Conservation (phyloP, 2,888 invertebrate genomes). For the Tenodera sinensis region DNA sequence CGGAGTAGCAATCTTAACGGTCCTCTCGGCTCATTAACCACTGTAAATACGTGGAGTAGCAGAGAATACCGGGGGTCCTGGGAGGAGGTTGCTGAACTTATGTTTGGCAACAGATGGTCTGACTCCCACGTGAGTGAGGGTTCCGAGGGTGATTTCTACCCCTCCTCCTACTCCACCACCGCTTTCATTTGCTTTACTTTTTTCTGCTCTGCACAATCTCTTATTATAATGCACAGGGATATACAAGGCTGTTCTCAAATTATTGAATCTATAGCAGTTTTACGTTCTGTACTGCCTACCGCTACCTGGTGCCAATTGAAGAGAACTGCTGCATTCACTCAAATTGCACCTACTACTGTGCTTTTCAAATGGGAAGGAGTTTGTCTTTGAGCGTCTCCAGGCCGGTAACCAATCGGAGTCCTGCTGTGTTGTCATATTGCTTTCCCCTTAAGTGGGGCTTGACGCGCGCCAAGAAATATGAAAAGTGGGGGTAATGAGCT, state of each 20-base stretch:
- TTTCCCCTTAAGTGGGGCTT: too few relatives aligned
- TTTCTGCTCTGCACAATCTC: not conserved
- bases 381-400: too few relatives aligned
- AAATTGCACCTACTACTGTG: too few relatives aligned
- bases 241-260: not conserved
- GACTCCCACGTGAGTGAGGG: slow-evolving; percentile 1
- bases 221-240: not conserved
- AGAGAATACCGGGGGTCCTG: not conserved
- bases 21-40: slow-evolving; percentile 2
- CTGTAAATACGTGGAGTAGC: not conserved
- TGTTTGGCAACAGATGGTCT: slow-evolving; percentile 14
- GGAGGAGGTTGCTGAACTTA: not conserved
- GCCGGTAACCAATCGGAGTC: too few relatives aligned
- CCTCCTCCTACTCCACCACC: not conserved
- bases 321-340: too few relatives aligned
- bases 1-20: not conserved
- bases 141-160: not conserved
- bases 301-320: too few relatives aligned
- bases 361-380: too few relatives aligned
- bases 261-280: too few relatives aligned
- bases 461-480: too few relatives aligned
- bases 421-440: too few relatives aligned
- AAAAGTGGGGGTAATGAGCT: too few relatives aligned
- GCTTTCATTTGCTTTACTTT: not conserved
- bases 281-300: too few relatives aligned